Base-by-base conservation (phyloP, 1,140 invertebrate genomes). In the Conus ventricosus region DNA sequence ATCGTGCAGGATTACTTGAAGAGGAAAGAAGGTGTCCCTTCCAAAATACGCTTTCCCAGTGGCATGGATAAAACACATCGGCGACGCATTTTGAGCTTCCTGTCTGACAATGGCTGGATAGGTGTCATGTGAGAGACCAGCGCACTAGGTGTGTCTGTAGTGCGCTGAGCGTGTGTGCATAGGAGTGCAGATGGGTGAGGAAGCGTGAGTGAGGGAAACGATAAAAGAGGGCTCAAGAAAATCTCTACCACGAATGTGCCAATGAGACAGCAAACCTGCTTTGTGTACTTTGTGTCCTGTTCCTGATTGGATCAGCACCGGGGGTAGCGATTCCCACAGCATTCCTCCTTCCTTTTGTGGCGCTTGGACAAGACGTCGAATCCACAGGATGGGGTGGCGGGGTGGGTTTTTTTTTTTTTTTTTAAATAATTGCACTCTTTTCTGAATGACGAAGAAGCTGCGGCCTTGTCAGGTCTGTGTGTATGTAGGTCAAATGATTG, bases 101-200 rank as follows among this genome's bases (percentile, higher is more conserved):
- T 95, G n/a, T 91, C 93, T 71, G 92, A 95, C 83, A 95, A 94
- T 91, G 94, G 95, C 20, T 95, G 95, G 95, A 95, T 95, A 87
- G 91, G 93, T 78, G 91, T 94, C n/a, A 91, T 92, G 51, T 94
- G 91, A 89, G 39, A 39, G 39, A 39, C 39, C 39, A 39, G 39
- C 39, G 39, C 39, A 90, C 90, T 11, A 86, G 88, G 6, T 81
- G 25, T 54, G 53, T 81, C 17, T 54, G 27, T 83, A 53, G 23
- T 83, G n/a, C 5, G 54, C 25, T 83, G 81, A 8, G 53, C 51
- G 81, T 27, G 81, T 83, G 81, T 84, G 55, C 57, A 63, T 84
- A 51, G 53, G 54, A 63, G 82, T 23, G 82, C 39, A 13, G 5
- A 20, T 27, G 57, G 6, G 80, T 53, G 80, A 15, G 80, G 8